These are phyloP conservation scores for Eupithecia abbreviata DNA, from an alignment of 2,888 invertebrate species.

Conservation along the genomic window DNA sequence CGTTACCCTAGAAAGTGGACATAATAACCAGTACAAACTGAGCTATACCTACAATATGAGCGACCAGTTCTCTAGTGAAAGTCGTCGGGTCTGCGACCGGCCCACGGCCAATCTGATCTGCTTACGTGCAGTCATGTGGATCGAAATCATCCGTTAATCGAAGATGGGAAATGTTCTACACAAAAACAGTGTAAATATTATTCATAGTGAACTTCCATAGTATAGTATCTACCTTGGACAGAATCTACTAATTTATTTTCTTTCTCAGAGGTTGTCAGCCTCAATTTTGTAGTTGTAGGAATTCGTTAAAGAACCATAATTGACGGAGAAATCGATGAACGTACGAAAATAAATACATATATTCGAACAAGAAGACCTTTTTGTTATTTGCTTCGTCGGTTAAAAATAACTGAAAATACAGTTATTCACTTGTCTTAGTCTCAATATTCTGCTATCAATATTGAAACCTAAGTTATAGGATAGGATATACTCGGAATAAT, in stretches of 20 bases:
- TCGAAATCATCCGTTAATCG: slow-evolving; percentile 22
- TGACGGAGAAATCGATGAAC: too few relatives aligned
- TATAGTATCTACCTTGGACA: not conserved
- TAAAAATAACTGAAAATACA: too few relatives aligned
- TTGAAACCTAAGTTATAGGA: too few relatives aligned
- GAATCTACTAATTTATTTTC: not conserved
- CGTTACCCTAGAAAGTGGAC: slow-evolving; percentile 40
- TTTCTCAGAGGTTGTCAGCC: not conserved
- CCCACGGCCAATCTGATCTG: slow-evolving; percentile 43
- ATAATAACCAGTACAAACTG: slow-evolving; percentile 22
- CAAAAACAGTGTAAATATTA: not conserved
- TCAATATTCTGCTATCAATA: too few relatives aligned
- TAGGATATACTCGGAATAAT: too few relatives aligned
- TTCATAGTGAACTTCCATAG: not conserved
- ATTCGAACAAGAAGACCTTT: too few relatives aligned
- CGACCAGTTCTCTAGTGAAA: slow-evolving; percentile 55
- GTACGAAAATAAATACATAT: too few relatives aligned
- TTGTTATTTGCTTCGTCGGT: too few relatives aligned
- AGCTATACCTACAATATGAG: slow-evolving; percentile 29
- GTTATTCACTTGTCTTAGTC: too few relatives aligned
- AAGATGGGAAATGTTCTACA: slow-evolving; percentile 18
- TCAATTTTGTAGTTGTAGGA: not conserved
- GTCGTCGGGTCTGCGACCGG: slow-evolving; percentile 44
- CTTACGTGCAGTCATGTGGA: slow-evolving; percentile 28
- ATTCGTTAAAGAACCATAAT: not conserved